Percentiles rank a stretch among this genome's conserved stretches.
Evolutionary conservation across 64 coral and sea anemone genomes (phyloP).

Genomic region (Stichodactyla mertensii): DNA sequence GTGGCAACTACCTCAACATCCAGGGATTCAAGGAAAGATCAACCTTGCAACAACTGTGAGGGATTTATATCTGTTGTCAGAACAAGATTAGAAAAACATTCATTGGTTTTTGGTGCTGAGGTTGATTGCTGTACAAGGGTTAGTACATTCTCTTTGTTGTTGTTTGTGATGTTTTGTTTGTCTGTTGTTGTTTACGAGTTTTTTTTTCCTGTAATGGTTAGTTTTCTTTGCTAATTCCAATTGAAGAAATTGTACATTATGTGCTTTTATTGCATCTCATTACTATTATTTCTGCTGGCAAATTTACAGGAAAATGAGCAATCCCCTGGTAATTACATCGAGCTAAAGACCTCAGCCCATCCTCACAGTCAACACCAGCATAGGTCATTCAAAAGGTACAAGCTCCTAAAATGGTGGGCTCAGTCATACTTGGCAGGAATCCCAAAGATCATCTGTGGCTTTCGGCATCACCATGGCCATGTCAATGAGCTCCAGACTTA

Average conservation of each 20-base stretch:
- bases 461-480: conserved; percentile 64
- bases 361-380: conserved; percentile 68
- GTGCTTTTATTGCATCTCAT: no score
- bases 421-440: conserved; percentile 93
- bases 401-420: conserved; percentile 96
- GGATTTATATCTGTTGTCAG: conserved; percentile 79
- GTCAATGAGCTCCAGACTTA: conserved; percentile 87
- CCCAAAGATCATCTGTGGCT: conserved; percentile 91
- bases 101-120: conserved; percentile 92
- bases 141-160: neutral
- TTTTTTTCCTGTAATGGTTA: neutral
- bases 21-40: neutral
- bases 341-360: conserved; percentile 75
- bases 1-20: neutral
- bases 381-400: conserved; percentile 84
- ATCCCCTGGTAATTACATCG: conserved; percentile 86
- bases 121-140: conserved; percentile 88
- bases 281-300: no score
- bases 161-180: no score
- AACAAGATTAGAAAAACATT: conserved; percentile 71
- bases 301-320: conserved; percentile 42
- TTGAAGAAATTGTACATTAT: no score
- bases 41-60: conserved; percentile 78
- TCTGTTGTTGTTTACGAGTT: no score
- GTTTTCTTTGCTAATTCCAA: neutral